phyloP scores from a whole-genome alignment of 2,113 vertebrate species.

The Semicossyphus pulcher region DNA sequence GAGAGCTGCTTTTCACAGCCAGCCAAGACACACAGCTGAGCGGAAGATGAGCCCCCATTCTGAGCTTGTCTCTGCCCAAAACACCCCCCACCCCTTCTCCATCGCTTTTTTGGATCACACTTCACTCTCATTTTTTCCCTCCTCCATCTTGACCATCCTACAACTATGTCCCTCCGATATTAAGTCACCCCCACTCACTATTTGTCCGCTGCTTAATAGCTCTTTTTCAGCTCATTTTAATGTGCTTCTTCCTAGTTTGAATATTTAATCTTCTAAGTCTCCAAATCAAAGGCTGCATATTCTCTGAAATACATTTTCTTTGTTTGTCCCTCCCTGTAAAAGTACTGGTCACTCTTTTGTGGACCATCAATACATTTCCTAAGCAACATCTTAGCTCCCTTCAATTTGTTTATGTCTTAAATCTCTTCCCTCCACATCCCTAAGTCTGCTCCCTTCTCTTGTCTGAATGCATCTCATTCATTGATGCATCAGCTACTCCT shows the following conservation, averaged over 20 bases:
- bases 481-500: no score
- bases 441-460: neutral
- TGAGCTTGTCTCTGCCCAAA: slow-evolving; percentile 45
- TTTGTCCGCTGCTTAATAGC: slow-evolving; percentile 19
- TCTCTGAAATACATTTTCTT: slow-evolving; percentile 1
- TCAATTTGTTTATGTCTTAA: slow-evolving; percentile 1
- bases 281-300: slow-evolving; percentile 6
- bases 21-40: slow-evolving; percentile 83
- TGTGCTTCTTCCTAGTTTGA: slow-evolving; percentile 10
- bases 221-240: slow-evolving; percentile 39
- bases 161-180: slow-evolving; percentile 26
- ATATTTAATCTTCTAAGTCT: slow-evolving; percentile 14
- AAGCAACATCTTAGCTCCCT: slow-evolving; percentile 9
- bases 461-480: neutral
- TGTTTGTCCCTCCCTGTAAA: slow-evolving; percentile 3
- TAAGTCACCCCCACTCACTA: slow-evolving; percentile 21
- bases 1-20: slow-evolving; percentile 80
- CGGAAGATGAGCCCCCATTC: slow-evolving; percentile 77
- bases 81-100: slow-evolving; percentile 17
- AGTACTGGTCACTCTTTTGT: slow-evolving; percentile 18
- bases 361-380: slow-evolving; percentile 37
- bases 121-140: neutral
- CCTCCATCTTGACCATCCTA: slow-evolving; percentile 42
- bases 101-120: slow-evolving; percentile 40
- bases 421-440: slow-evolving; percentile 9